Conservation (phyloP, 2,113 vertebrate species). For the Xiphophorus maculatus region DNA sequence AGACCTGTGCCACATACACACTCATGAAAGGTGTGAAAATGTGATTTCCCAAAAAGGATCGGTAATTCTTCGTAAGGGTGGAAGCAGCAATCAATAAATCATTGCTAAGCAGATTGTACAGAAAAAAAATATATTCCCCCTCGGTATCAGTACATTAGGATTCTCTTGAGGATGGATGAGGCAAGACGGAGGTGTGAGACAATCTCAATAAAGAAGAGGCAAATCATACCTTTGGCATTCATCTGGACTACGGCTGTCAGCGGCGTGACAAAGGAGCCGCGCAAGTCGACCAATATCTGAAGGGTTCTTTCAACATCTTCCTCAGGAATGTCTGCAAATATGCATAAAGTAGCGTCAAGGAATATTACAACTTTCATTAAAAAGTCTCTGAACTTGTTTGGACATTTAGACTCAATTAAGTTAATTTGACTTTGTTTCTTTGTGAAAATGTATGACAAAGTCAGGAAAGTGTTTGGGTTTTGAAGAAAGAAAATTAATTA, state of each 20-base stretch:
- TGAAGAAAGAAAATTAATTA: no score
- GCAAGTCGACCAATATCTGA: constrained; percentile 26
- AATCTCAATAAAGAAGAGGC: constrained; percentile 93
- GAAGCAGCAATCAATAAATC: constrained; percentile 96
- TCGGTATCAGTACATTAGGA: constrained; percentile 95
- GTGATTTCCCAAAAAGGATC: constrained; percentile 99
- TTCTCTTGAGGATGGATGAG: constrained; percentile 81
- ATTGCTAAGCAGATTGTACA: constrained; percentile 99
- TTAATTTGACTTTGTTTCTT: background rate
- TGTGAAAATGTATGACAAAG: background rate
- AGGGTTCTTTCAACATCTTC: constrained; percentile 14
- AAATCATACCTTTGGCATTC: constrained; percentile 86
- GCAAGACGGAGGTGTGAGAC: constrained; percentile 76
- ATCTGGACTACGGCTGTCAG: constrained; percentile 80
- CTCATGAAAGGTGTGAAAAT: constrained; percentile 98
- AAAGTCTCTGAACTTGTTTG: background rate
- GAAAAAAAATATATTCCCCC: constrained; percentile 84
- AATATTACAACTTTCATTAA: background rate
- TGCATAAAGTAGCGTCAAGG: background rate
- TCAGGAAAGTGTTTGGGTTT: background rate
- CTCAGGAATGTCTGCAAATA: constrained; percentile 50
- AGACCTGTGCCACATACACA: constrained; percentile 87
- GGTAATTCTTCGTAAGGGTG: constrained; percentile 98
- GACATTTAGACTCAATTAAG: background rate
- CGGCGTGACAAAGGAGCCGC: constrained; percentile 29